Evolutionary conservation across 1,140 invertebrate genomes (phyloP), one percentile per base, ranked within the genome.

Genomic region (Temnothorax nylanderi): DNA sequence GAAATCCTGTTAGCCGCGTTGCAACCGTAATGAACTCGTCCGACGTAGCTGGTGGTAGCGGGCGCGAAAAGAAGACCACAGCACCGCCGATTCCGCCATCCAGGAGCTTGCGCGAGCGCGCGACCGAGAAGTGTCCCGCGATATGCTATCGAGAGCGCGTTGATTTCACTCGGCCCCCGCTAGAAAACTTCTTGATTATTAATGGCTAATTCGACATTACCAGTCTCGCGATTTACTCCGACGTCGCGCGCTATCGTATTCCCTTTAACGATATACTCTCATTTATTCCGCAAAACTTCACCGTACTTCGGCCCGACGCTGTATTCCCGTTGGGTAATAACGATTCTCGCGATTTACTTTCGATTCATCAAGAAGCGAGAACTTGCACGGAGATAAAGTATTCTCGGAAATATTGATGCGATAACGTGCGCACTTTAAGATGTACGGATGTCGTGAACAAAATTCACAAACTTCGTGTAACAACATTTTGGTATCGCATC

Each of bases 1-100:
- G 80, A 88, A 89, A 89, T 89, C 87, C 80, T 85, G 87, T 89
- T 89, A 88, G 72, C 82, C 74, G 74, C 75, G 51, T 88, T 89
- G 82, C 88, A 86, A 86, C 88, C 60, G 88, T 89, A 89, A 89
- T 89, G 88, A 89, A 89, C 88, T 88, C 51, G 88, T 75, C 71
- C 21, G 81, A 72, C 81, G 71, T 71, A 71, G 80, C 80, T 77
- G 69, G 60, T 34, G 8, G 74, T 37, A 26, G 26, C 26, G 26
- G 26, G 75, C 47, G 60, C 64, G 84, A 86, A 80, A 81, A 37
- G 77, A 86, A 60, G 65, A 80, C 41, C 44, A 49, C 44, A 37
- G 37, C 41, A 1, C 11, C 71, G 26, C n/a, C 18, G 37, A 8
- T 37, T n/a, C 18, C 18, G 41, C 44, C 56, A 16, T 47, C 37